Evolutionary conservation across 2,797 vertebrate species (phyloP), one percentile per base, ranked within the genome.

Genomic region (Pempheris klunzingeri): DNA sequence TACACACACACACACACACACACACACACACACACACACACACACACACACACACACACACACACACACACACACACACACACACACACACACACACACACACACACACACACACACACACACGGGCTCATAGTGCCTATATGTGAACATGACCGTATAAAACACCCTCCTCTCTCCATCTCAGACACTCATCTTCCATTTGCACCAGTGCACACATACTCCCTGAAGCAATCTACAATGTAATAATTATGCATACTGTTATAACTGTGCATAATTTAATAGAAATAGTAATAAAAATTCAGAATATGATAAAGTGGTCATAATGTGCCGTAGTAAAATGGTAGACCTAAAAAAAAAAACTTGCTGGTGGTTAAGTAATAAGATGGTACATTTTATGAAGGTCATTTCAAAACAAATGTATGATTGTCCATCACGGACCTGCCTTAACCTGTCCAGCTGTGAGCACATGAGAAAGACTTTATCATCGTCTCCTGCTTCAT

Each of bases 241-340:
- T 77, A 68, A 83, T 84, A 69, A 87, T 87, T 84, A 86, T 78
- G 61, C 83, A 85, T 71, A 75, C 70, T 81, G 70, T 83, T 75
- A 75, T 81, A 85, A 78, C 53, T 69, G 76, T 84, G 84, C 87
- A 89, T 86, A 81, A 87, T 88, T 86, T 83, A 81, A 78, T 72
- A 74, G 61, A 81, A 74, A 62, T 44, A 59, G 68, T 77, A 62
- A 78, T 90, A 83, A 71, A 82, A 82, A 68, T 66, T 76, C 76
- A 8, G 73, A 79, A 87, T 67, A 57, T 78, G 82, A 90, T 84
- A 67, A 82, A 89, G 65, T 77, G 72, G 44, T 68, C 54, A 58
- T 81, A 87, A 82, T 84, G 61, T 76, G 55, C 36, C 75, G 66
- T 30, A 63, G 24, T 86, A 78, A 87, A 88, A 81, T 46, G n/a